Percentiles rank a stretch among this genome's conserved stretches.
phyloP scores from a whole-genome alignment of 2,797 vertebrate genomes.

The Schizopygopsis pylzovi region DNA sequence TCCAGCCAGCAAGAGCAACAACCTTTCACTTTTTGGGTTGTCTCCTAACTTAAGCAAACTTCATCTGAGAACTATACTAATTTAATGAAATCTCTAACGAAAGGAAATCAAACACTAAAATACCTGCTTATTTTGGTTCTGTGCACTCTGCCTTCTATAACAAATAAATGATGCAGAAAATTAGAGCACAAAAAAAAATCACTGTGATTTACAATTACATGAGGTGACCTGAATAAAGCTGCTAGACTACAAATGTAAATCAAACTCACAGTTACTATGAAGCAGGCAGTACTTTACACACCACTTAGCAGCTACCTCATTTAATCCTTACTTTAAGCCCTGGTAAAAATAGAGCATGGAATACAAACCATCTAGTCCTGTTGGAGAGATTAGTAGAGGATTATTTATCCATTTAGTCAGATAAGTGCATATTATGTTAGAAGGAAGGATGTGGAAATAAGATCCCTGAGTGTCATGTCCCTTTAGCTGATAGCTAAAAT shows the following conservation, averaged over 20 bases:
- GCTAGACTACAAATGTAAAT: slow-evolving; percentile 10
- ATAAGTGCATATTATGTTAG: slow-evolving; percentile 56
- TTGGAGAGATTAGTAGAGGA: slow-evolving; percentile 70
- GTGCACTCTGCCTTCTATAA: background rate
- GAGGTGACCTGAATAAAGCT: slow-evolving; percentile 33
- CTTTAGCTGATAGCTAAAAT: slow-evolving; percentile 10
- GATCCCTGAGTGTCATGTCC: background rate
- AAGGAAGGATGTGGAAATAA: background rate
- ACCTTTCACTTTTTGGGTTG: background rate
- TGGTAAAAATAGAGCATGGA: slow-evolving; percentile 73
- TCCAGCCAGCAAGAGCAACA: background rate
- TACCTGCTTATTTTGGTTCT: slow-evolving; percentile 20
- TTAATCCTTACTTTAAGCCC: slow-evolving; percentile 69
- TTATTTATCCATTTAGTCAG: slow-evolving; percentile 69
- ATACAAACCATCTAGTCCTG: slow-evolving; percentile 55
- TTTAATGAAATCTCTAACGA: slow-evolving; percentile 23
- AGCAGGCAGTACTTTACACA: slow-evolving; percentile 46
- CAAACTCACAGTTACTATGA: slow-evolving; percentile 4
- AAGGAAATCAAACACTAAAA: slow-evolving; percentile 22
- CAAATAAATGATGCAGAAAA: slow-evolving; percentile 41
- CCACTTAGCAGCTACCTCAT: slow-evolving; percentile 30
- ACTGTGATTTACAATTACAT: slow-evolving; percentile 15
- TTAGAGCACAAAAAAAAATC: slow-evolving; percentile 32
- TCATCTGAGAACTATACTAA: background rate
- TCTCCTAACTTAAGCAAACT: background rate